Evolutionary conservation across 1,140 invertebrate species (phyloP).

Genomic region (Camponotus vicinus): DNA sequence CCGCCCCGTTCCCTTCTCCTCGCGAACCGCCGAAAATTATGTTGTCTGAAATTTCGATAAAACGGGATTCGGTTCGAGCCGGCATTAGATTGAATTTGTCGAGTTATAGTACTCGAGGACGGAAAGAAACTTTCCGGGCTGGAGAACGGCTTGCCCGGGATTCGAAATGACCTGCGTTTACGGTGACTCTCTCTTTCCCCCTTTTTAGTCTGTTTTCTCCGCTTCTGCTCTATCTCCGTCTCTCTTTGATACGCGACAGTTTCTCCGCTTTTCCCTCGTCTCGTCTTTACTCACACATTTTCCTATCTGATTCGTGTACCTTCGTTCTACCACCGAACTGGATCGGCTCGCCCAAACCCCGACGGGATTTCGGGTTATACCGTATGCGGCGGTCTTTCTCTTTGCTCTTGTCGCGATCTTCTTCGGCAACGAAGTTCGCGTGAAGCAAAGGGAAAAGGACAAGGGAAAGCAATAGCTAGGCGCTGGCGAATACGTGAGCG

Average conservation of each 20-base stretch:
- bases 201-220: slow-evolving; percentile 1
- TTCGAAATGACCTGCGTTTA: slow-evolving; percentile 65
- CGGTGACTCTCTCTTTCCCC: slow-evolving; percentile 14
- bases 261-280: not conserved
- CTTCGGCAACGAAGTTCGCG: slow-evolving; percentile 58
- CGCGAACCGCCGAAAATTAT: slow-evolving; percentile 76
- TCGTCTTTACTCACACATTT: slow-evolving; percentile 33
- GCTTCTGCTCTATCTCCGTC: not conserved
- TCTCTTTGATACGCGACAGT: slow-evolving; percentile 5
- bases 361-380: slow-evolving; percentile 66
- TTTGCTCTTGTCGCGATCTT: slow-evolving; percentile 49
- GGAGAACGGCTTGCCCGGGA: slow-evolving; percentile 69
- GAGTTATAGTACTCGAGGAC: slow-evolving; percentile 79
- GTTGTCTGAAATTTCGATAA: slow-evolving; percentile 83
- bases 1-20: slow-evolving; percentile 43
- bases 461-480: not conserved
- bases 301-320: slow-evolving; percentile 17
- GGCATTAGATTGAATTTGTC: slow-evolving; percentile 83
- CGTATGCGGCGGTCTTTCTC: slow-evolving; percentile 26
- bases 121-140: slow-evolving; percentile 77
- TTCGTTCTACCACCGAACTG: slow-evolving; percentile 47
- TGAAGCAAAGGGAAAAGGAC: slow-evolving; percentile 44
- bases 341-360: slow-evolving; percentile 65
- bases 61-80: slow-evolving; percentile 78
- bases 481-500: slow-evolving; percentile 46